Evolutionary conservation across 2,113 vertebrate genomes (phyloP), one percentile per base, ranked within the genome.

Genomic region (Enhydra lutris): DNA sequence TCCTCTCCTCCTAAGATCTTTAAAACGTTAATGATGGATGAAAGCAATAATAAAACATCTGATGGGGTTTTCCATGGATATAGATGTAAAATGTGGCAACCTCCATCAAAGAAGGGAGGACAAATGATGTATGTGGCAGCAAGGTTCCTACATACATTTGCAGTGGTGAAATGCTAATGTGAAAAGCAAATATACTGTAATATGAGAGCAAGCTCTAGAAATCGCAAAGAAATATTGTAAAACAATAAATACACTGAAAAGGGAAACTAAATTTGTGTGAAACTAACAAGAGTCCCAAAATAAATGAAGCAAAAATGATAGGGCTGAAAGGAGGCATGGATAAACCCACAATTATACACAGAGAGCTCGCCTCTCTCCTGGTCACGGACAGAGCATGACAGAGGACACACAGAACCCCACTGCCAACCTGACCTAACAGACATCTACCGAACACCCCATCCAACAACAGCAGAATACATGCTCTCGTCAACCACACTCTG

Each of bases 221-320:
- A 47, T 24, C 5, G 45, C 61, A 26, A 24, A 93, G 21, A 86
- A 45, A 42, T 39, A 50, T 0, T 24, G 8, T 81, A 63, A 81
- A 39, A 50, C 63, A 74, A 50, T 55, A 80, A 42, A 89, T 52
- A 63, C 3, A 79, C 0, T 95, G 24, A 92, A 97, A 79, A 83
- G 65, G 59, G 91, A 88, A 96, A 63, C 23, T 81, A 94, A 80
- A 78, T 50, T 21, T 65, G 36, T 73, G 20, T 67, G 50, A 50
- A 88, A 69, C 59, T 76, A 93, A 42, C 31, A 82, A 55, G 21
- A 84, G 89, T 52, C 55, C 80, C 81, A 78, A 82, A 84, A 85
- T 31, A 82, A 86, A 93, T 18, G n/a, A 95, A 82, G 57, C 42
- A 81, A 59, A 95, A 91, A n/a, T 92, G 12, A 94, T 3, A n/a